Conservation (phyloP, 1,140 invertebrate species). For the Nebria ingens region DNA sequence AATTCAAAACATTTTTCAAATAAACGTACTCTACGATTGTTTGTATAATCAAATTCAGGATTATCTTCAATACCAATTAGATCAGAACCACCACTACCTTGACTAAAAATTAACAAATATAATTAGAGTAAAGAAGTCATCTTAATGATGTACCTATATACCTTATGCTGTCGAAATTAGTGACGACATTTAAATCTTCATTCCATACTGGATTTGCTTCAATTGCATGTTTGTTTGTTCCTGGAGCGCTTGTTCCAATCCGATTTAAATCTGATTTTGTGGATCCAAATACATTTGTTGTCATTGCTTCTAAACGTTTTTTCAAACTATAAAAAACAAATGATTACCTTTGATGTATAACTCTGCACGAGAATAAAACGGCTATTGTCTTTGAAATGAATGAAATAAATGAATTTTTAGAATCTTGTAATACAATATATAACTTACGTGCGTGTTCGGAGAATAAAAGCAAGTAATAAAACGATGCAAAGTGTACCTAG, state of each 20-base stretch:
- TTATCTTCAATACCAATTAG: slow-evolving; percentile 52
- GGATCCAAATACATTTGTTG: slow-evolving; percentile 48
- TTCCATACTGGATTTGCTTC: slow-evolving; percentile 58
- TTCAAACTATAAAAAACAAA: slow-evolving; percentile 39
- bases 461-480: slow-evolving; percentile 37
- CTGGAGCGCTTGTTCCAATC: slow-evolving; percentile 44
- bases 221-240: slow-evolving; percentile 53
- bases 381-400: not conserved
- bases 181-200: slow-evolving; percentile 36
- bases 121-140: slow-evolving; percentile 15
- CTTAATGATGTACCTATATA: slow-evolving; percentile 18
- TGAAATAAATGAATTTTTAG: not conserved
- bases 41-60: slow-evolving; percentile 44
- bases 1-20: not conserved
- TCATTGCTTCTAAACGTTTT: slow-evolving; percentile 43
- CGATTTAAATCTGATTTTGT: slow-evolving; percentile 46
- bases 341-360: slow-evolving; percentile 2
- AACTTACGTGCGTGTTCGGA: slow-evolving; percentile 41
- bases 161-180: slow-evolving; percentile 39
- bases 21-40: slow-evolving; percentile 17
- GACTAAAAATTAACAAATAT: slow-evolving; percentile 32
- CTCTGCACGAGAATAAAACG: not conserved
- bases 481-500: slow-evolving; percentile 38
- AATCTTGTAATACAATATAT: not conserved
- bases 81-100: slow-evolving; percentile 48